Conservation (phyloP, 2,797 vertebrate genomes). For the Sarcophilus harrisii region DNA sequence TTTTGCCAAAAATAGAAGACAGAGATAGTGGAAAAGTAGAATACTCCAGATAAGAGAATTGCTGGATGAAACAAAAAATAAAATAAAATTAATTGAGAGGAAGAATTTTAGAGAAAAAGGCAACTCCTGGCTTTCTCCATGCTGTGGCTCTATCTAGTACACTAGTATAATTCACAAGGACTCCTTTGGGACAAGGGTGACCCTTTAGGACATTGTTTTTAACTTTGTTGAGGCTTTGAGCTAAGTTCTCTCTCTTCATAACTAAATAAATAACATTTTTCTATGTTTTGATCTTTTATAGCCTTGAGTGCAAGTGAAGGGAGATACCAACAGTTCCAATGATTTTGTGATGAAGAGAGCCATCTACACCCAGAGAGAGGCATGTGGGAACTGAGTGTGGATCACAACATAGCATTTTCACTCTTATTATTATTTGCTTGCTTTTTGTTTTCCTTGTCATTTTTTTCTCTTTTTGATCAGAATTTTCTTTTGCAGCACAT, state of each 20-base stretch:
- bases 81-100: background rate
- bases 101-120: background rate
- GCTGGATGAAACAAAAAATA: background rate
- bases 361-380: no score
- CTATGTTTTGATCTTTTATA: background rate
- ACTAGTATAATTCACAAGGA: background rate
- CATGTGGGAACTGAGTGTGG: no score
- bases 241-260: background rate
- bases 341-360: no score
- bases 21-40: background rate
- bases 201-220: background rate
- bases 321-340: no score
- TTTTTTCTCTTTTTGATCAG: no score
- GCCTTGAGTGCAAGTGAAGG: background rate
- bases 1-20: background rate
- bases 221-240: background rate
- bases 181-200: background rate
- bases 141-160: background rate
- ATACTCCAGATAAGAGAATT: background rate
- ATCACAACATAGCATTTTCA: no score
- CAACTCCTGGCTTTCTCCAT: background rate
- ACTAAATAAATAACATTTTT: background rate
- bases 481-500: no score
- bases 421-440: no score
- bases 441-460: no score